Evolutionary conservation across 2,888 invertebrate species (phyloP).

Genomic region (Drosophila subquinaria): DNA sequence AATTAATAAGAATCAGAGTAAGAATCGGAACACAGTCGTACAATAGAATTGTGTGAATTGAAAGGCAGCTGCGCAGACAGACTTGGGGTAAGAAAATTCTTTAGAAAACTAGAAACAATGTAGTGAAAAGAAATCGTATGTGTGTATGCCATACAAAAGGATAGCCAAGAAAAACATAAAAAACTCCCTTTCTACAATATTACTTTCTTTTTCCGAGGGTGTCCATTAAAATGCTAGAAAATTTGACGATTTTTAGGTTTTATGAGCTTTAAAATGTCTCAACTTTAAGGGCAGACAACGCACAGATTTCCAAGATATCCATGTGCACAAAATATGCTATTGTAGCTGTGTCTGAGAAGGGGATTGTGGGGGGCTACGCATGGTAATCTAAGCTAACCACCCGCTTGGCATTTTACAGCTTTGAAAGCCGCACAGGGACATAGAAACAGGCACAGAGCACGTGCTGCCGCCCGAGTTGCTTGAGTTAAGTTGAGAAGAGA

Average conservation of each 20-base stretch:
- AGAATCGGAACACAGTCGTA: conserved; percentile 15
- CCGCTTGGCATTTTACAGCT: conserved; percentile 69
- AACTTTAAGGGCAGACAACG: conserved; percentile 56
- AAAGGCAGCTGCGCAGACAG: conserved; percentile 43
- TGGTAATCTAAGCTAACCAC: conserved; percentile 53
- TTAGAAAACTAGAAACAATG: conserved; percentile 68
- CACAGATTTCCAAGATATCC: conserved; percentile 70
- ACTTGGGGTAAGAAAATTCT: conserved; percentile 43
- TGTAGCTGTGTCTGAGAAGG: conserved; percentile 1
- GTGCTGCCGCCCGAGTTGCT: conserved; percentile 54
- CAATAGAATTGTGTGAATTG: conserved; percentile 56
- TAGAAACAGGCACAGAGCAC: conserved; percentile 52
- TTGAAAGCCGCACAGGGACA: conserved; percentile 67
- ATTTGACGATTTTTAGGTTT: conserved; percentile 40
- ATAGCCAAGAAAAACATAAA: conserved; percentile 26
- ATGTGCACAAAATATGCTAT: conserved; percentile 39
- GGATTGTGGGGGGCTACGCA: conserved; percentile 12
- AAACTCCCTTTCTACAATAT: conserved; percentile 24
- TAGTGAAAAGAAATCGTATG: conserved; percentile 27
- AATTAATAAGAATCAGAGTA: conserved; percentile 48
- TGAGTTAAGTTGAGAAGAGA: conserved; percentile 10
- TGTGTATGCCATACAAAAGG: conserved; percentile 29
- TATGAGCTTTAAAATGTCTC: conserved; percentile 55
- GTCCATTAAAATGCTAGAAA: conserved; percentile 33
- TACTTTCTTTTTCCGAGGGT: conserved; percentile 2